Conservation (phyloP, 2,888 invertebrate genomes). For the Sceliomorpha sp. region DNA sequence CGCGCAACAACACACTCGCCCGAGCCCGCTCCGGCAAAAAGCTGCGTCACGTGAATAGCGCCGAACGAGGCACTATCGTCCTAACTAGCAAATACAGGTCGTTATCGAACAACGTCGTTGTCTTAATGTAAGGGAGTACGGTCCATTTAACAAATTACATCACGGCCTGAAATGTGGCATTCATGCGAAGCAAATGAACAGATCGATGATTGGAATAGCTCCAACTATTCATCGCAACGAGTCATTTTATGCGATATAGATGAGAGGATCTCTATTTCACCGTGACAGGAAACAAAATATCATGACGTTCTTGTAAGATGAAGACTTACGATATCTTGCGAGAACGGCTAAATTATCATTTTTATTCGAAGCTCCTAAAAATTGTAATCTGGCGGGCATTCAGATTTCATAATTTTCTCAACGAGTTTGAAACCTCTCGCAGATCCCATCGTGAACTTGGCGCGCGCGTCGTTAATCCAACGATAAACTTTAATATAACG, state of each 20-base stretch:
- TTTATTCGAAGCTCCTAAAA: too few species aligned
- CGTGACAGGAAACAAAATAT: background rate
- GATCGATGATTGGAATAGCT: slow-evolving; percentile 45
- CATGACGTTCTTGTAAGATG: background rate
- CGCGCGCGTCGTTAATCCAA: too few species aligned
- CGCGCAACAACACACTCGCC: slow-evolving; percentile 1
- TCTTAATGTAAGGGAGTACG: slow-evolving; percentile 38
- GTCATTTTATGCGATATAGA: slow-evolving; percentile 7
- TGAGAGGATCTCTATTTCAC: slow-evolving; percentile 3
- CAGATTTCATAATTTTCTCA: too few species aligned
- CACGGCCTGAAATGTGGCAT: slow-evolving; percentile 33
- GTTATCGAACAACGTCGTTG: slow-evolving; percentile 38
- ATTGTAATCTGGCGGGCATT: too few species aligned
- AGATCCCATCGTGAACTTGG: too few species aligned
- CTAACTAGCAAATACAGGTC: slow-evolving; percentile 43
- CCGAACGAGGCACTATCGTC: slow-evolving; percentile 10
- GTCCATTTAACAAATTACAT: slow-evolving; percentile 53
- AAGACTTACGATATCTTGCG: background rate
- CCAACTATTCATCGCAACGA: slow-evolving; percentile 23
- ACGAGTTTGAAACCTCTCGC: too few species aligned
- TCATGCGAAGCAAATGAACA: slow-evolving; percentile 34
- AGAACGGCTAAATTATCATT: too few species aligned
- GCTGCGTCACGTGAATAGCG: slow-evolving; percentile 2
- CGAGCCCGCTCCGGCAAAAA: too few species aligned
- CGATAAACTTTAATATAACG: too few species aligned